phyloP scores from a whole-genome alignment of 2,888 invertebrate species.

The Platynereis dumerilii region DNA sequence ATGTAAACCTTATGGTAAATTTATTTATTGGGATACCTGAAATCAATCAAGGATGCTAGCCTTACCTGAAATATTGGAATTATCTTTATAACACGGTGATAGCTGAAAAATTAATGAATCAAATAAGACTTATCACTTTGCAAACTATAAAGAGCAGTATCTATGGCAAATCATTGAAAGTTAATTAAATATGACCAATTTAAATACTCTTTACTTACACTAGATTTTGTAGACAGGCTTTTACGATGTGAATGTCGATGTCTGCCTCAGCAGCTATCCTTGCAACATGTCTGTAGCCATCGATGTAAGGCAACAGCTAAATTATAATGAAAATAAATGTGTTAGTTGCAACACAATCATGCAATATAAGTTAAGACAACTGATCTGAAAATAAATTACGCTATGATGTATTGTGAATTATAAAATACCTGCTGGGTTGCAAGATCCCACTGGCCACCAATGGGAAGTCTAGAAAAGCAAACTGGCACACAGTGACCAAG shows the following conservation, averaged over 20 bases:
- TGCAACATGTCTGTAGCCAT: conserved; percentile 90
- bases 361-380: too few relatives aligned
- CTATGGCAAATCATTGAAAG: background rate
- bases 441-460: conserved; percentile 81
- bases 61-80: conserved; percentile 73
- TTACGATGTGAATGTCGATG: conserved; percentile 91
- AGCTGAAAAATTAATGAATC: conserved; percentile 58
- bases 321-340: background rate
- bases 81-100: conserved; percentile 77
- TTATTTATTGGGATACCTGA: background rate
- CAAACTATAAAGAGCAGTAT: too few relatives aligned
- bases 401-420: too few relatives aligned
- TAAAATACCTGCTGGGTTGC: conserved; percentile 84
- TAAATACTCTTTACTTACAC: conserved; percentile 27
- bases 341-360: too few relatives aligned
- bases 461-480: conserved; percentile 70
- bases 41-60: background rate
- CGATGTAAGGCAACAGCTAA: conserved; percentile 83
- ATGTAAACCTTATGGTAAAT: background rate
- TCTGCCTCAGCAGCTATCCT: conserved; percentile 89
- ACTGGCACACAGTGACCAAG: conserved; percentile 91
- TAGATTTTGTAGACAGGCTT: conserved; percentile 91
- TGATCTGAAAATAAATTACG: too few relatives aligned
- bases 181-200: background rate
- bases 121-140: too few relatives aligned